Base-by-base conservation (phyloP, 2,797 vertebrate species). In the Gadopsis marmoratus region DNA sequence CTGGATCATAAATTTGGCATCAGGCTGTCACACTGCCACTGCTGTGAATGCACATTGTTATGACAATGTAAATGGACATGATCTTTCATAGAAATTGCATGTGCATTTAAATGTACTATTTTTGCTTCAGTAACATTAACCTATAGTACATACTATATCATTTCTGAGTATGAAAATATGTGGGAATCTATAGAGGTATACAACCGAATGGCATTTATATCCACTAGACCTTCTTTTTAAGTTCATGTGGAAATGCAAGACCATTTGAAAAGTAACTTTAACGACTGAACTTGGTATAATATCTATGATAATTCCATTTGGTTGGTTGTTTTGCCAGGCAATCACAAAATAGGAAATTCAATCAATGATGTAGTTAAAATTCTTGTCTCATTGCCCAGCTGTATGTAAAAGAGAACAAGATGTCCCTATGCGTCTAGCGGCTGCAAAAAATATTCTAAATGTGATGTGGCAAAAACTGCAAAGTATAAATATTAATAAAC, bases 1-100 rank as follows among this genome's bases (percentile, higher is more conserved):
- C 58, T n/a, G 45, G 56, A 43, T 79, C 3, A 5, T 83, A 77
- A 74, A 71, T 85, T 41, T 78, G 51, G 17, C 74, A 67, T 61
- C 4, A 56, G 47, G 1, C 7, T 45, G 14, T 5, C 41, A 45
- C 26, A 13, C 23, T 41, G 39, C n/a, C 29, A 21, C 19, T 1
- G 0, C 51, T 78, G 9, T 54, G 67, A 61, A 67, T 19, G 26
- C 13, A 54, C 4, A 0, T 45, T 74, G 53, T 50, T 45, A 37
- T 8, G 33, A 61, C 19, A 54, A 56, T 55, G 19, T 45, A 37
- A 63, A 60, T 33, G 33, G 6, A 14, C n/a, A n/a, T 55, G 5
- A 58, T 41, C 13, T 14, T 35, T 48, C 16, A 33, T 10, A 33
- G 7, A 23, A 45, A 60, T 14, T 58, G 14, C 47, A 35, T 35